Evolutionary conservation across 2,888 invertebrate species (phyloP).

Genomic region (Papilio demoleus): DNA sequence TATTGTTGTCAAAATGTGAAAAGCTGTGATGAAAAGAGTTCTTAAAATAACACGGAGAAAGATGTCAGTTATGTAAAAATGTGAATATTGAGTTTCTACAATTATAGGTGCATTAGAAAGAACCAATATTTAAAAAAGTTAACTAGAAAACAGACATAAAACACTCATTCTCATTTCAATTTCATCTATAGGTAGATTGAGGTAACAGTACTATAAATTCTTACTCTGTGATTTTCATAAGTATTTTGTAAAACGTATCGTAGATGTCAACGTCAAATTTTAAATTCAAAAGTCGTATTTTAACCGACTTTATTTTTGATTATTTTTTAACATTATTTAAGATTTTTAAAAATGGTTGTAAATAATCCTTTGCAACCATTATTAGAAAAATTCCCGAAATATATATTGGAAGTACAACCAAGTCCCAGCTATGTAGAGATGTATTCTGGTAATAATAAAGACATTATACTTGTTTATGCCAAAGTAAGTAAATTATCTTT

Average conservation of each 20-base stretch:
- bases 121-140: neutral
- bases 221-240: neutral
- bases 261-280: neutral
- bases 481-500: slow-evolving; percentile 56
- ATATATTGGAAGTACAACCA: slow-evolving; percentile 62
- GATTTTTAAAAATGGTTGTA: slow-evolving; percentile 54
- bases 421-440: slow-evolving; percentile 74
- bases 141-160: neutral
- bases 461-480: slow-evolving; percentile 62
- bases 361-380: slow-evolving; percentile 54
- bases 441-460: slow-evolving; percentile 62
- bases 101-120: neutral
- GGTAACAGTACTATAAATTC: neutral
- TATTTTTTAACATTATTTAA: neutral
- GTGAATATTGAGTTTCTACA: neutral
- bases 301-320: slow-evolving; percentile 8
- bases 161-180: neutral
- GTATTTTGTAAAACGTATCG: neutral
- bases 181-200: neutral
- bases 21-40: too few species aligned
- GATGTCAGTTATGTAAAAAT: neutral
- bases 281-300: slow-evolving; percentile 6
- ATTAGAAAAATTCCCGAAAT: slow-evolving; percentile 61
- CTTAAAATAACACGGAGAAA: neutral
- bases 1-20: neutral